Conservation (phyloP, 2,888 invertebrate species). For the Hemicrepidius hirtus region DNA sequence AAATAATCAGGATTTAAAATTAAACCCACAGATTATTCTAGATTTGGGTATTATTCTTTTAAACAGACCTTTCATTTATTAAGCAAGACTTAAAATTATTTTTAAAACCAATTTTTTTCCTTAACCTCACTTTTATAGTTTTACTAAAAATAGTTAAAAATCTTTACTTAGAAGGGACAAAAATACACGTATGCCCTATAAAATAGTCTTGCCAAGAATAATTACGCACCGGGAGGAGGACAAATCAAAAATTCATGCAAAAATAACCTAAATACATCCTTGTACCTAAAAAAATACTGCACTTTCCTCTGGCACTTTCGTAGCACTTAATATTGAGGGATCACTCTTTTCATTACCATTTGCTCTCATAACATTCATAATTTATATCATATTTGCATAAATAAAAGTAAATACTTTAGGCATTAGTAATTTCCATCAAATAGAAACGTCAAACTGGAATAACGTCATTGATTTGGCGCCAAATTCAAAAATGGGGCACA, state of each 20-base stretch:
- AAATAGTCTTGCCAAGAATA: constrained; percentile 29
- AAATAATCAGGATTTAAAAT: too few species aligned
- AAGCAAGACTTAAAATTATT: too few species aligned
- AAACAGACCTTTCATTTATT: too few species aligned
- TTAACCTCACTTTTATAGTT: constrained; percentile 20
- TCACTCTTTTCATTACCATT: neutral
- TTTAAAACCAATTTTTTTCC: neutral
- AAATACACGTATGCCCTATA: constrained; percentile 21
- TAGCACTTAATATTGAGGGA: too few species aligned
- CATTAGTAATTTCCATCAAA: constrained; percentile 28
- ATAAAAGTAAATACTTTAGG: constrained; percentile 26
- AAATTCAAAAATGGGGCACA: neutral
- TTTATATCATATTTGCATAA: constrained; percentile 33
- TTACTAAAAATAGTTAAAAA: constrained; percentile 12
- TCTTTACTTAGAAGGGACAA: constrained; percentile 14
- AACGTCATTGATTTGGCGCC: neutral
- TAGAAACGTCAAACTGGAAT: constrained; percentile 19
- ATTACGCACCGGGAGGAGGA: constrained; percentile 31
- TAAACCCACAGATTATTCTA: too few species aligned
- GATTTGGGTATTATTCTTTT: too few species aligned
- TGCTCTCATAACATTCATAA: constrained; percentile 7
- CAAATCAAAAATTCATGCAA: constrained; percentile 13
- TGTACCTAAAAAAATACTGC: constrained; percentile 3
- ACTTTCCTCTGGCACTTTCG: too few species aligned
- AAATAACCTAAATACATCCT: constrained; percentile 18